phyloP scores from a whole-genome alignment of 2,113 vertebrate species.

The Hylia prasina region DNA sequence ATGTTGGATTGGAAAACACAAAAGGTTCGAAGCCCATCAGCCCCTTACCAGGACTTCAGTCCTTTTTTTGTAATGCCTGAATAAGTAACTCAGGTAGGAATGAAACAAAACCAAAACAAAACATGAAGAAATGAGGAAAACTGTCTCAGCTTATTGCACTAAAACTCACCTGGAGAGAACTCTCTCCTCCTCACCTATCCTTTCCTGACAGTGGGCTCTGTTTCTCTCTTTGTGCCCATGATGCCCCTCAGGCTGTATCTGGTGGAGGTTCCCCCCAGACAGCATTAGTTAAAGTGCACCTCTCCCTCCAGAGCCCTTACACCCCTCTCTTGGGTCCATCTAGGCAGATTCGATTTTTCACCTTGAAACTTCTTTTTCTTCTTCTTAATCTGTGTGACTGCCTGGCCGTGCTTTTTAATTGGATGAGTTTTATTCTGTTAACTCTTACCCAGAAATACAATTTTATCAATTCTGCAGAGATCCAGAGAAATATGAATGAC shows the following conservation, averaged over 20 bases:
- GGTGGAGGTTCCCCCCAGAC: neutral
- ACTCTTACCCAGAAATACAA: neutral
- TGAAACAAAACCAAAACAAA: neutral
- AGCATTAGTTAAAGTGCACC: neutral
- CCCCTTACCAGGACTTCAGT: neutral
- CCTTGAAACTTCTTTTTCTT: neutral
- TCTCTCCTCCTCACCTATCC: neutral
- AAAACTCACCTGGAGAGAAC: neutral
- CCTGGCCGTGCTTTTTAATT: neutral
- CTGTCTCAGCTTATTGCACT: neutral
- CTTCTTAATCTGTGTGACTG: neutral
- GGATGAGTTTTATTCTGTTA: neutral
- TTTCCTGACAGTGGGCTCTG: neutral
- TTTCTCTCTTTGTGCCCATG: neutral
- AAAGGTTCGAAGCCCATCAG: rapidly evolving
- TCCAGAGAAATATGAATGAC: neutral
- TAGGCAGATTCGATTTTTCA: neutral
- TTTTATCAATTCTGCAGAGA: neutral
- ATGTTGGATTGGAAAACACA: rapidly evolving
- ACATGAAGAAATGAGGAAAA: neutral
- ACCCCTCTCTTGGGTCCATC: neutral
- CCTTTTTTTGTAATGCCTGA: neutral
- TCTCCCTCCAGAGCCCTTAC: neutral
- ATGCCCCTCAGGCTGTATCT: neutral
- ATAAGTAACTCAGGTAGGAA: neutral